A percentile compares a stretch with the other conserved stretches of the same genome.
These are phyloP conservation scores for Amphiprion percula DNA, from an alignment of 2,113 vertebrate genomes.

Conservation along the genomic window DNA sequence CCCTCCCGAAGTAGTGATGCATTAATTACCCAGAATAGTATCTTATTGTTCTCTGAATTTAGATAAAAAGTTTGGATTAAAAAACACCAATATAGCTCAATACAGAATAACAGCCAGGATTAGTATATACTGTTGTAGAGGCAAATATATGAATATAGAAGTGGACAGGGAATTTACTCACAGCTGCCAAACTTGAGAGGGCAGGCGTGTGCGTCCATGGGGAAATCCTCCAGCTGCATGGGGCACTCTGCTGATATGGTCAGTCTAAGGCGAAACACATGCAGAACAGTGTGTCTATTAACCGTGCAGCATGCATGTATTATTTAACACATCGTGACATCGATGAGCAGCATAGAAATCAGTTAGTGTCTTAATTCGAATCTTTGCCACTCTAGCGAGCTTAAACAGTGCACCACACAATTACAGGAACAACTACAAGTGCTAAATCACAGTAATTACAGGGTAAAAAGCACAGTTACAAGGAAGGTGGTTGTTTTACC, in stretches of 20 bases:
- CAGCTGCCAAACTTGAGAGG: constrained; percentile 95
- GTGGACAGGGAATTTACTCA: constrained; percentile 79
- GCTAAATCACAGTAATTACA: too few species aligned
- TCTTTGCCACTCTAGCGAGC: too few species aligned
- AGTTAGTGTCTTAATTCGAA: too few species aligned
- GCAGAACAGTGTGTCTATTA: background rate
- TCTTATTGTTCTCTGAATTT: constrained; percentile 23
- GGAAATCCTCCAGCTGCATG: constrained; percentile 97
- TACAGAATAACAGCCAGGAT: constrained; percentile 29
- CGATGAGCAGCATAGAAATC: too few species aligned
- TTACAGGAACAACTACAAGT: too few species aligned
- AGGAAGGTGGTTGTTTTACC: too few species aligned
- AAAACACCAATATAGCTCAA: background rate
- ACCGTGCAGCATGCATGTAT: background rate
- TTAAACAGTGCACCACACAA: too few species aligned
- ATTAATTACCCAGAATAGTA: constrained; percentile 18
- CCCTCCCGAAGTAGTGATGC: background rate
- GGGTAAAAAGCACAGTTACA: too few species aligned
- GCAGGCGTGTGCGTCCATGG: constrained; percentile 95
- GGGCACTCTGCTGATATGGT: constrained; percentile 96
- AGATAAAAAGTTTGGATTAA: background rate
- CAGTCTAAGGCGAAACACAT: constrained; percentile 82
- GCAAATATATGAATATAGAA: background rate
- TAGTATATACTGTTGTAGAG: background rate
- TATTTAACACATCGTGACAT: too few species aligned